These are phyloP conservation scores for Neogobius melanostomus DNA, from an alignment of 2,113 vertebrate genomes.

Conservation along the genomic window DNA sequence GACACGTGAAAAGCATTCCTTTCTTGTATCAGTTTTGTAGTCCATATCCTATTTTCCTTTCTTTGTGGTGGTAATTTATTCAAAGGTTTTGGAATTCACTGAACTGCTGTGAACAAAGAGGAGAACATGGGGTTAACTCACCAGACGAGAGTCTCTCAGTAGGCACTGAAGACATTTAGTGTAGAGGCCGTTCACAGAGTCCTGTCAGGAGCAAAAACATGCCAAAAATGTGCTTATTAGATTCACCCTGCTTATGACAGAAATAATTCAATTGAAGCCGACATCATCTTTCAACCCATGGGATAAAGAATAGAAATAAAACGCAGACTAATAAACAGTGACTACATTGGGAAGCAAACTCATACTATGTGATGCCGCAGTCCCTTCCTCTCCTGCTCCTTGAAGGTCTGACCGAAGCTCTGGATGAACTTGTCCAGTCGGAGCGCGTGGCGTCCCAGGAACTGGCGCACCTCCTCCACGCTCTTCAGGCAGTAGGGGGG, in stretches of 20 bases:
- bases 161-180: slow-evolving; percentile 96
- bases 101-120: background rate
- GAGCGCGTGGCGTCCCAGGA: slow-evolving; percentile 86
- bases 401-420: slow-evolving; percentile 83
- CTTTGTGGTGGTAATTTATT: background rate
- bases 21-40: too few relatives aligned
- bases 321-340: background rate
- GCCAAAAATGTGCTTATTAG: background rate
- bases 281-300: too few relatives aligned
- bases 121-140: slow-evolving; percentile 68
- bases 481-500: slow-evolving; percentile 84
- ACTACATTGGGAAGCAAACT: too few relatives aligned
- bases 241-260: background rate
- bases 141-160: slow-evolving; percentile 90
- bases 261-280: too few relatives aligned
- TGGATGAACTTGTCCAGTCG: slow-evolving; percentile 87
- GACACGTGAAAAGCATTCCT: background rate
- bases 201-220: slow-evolving; percentile 72
- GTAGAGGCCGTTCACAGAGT: slow-evolving; percentile 89
- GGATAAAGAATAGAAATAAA: too few relatives aligned
- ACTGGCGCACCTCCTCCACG: slow-evolving; percentile 87
- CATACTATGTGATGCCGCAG: slow-evolving; percentile 92
- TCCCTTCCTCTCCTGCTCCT: slow-evolving; percentile 89
- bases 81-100: background rate
- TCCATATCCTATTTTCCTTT: too few relatives aligned